phyloP scores from a whole-genome alignment of 2,797 vertebrate species.

The Pseudomugil gertrudae region DNA sequence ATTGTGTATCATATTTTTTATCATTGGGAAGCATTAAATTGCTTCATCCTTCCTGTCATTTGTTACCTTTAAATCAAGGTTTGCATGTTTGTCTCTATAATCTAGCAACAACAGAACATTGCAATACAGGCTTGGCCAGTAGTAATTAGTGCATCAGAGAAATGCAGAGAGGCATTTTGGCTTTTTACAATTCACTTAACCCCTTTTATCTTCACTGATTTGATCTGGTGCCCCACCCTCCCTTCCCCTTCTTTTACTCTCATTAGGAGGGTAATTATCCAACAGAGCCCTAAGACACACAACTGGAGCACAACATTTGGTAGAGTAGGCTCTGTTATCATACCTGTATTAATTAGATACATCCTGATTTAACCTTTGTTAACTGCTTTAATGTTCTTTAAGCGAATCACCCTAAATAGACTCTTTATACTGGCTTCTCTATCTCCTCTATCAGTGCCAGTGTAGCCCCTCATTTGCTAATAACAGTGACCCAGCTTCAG shows the following conservation, averaged over 20 bases:
- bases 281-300: constrained; percentile 50
- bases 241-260: constrained; percentile 22
- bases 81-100: constrained; percentile 16
- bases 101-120: constrained; percentile 26
- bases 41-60: constrained; percentile 22
- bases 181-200: constrained; percentile 65
- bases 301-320: constrained; percentile 51
- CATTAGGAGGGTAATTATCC: constrained; percentile 73
- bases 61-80: constrained; percentile 26
- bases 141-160: constrained; percentile 45
- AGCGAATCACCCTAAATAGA: constrained; percentile 10
- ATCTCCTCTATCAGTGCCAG: constrained; percentile 7
- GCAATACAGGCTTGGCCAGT: constrained; percentile 21
- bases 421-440: constrained; percentile 17
- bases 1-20: constrained; percentile 29
- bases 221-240: constrained; percentile 38
- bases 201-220: constrained; percentile 57
- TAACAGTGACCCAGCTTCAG: constrained; percentile 56
- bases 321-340: constrained; percentile 44
- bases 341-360: constrained; percentile 56
- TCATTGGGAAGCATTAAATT: constrained; percentile 13
- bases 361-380: constrained; percentile 39
- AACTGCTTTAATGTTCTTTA: constrained; percentile 18
- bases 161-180: constrained; percentile 45
- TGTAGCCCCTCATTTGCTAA: constrained; percentile 46